Evolutionary conservation across 2,113 vertebrate species (phyloP), one percentile per base, ranked within the genome.

Genomic region (Xiphophorus maculatus): DNA sequence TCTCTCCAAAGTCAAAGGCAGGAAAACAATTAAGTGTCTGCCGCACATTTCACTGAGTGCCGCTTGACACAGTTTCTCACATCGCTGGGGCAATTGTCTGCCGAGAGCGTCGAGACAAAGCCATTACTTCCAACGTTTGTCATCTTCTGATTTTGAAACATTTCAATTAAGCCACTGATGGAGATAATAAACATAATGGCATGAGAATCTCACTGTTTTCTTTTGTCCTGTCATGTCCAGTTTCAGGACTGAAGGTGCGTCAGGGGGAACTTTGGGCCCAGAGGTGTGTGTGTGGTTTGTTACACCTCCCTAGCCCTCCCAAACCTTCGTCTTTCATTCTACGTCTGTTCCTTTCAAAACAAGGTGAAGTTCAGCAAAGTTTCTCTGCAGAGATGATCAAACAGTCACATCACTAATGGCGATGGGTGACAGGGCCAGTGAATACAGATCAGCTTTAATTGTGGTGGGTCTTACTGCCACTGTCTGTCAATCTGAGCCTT

Each of bases 391-490:
- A 94, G 87, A 95, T 95, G 95, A 97, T 96, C 96, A 97, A 96
- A 95, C 92, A 95, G 96, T 96, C 95, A 95, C 96, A 95, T 97
- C 95, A 94, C 95, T 97, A 92, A 96, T 97, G 96, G 97, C 95
- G 95, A 95, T 94, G 93, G 96, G 95, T 96, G 96, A 96, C 96
- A 96, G 96, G 96, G 96, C 95, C 96, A 96, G 95, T 92, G 96
- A 97, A 96, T 96, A 96, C 96, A 96, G 96, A 98, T 96, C 96
- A 96, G 96, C 96, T 96, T 96, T 98, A 99, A 99, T 99, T 98
- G 98, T 97, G 95, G 95, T 94, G 96, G 94, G 97, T 96, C 97
- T 97, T 97, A 96, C 97, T 97, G 97, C 97, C 96, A 95, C 97
- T 98, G 97, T 96, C 96, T 97, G 97, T 98, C 97, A 99, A 99